A percentile compares a stretch with the other conserved stretches of the same genome.
Evolutionary conservation across 2,888 invertebrate species (phyloP).

Genomic region (Agrilus cyanescens): DNA sequence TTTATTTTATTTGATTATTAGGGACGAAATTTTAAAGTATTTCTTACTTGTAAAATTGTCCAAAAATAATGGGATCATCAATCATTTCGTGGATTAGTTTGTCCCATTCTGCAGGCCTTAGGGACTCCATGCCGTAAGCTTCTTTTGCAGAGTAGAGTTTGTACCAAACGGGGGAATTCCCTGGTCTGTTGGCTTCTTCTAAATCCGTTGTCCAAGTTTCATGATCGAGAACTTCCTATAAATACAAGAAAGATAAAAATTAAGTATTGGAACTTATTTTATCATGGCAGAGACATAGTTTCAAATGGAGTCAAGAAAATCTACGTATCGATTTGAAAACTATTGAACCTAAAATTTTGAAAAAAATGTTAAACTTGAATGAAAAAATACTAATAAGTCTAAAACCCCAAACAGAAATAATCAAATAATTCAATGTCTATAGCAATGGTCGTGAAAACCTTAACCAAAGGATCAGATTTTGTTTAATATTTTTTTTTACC

Average conservation of each 20-base stretch:
- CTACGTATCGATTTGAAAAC: too few relatives aligned
- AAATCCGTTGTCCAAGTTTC: conserved; percentile 93
- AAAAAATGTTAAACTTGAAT: background rate
- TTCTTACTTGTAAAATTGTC: conserved; percentile 73
- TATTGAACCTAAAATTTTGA: too few relatives aligned
- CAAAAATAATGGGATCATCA: conserved; percentile 69
- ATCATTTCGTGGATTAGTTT: conserved; percentile 76
- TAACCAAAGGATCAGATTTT: background rate
- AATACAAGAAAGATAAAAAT: conserved; percentile 13
- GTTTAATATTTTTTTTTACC: conserved; percentile 36
- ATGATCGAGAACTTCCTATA: conserved; percentile 80
- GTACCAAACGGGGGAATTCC: conserved; percentile 76
- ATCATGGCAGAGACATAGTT: too few relatives aligned
- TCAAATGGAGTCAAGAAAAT: too few relatives aligned
- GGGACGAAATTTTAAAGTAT: background rate
- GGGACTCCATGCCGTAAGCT: conserved; percentile 69
- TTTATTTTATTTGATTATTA: background rate
- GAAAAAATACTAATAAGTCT: background rate
- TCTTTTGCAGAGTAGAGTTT: conserved; percentile 74
- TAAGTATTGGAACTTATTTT: conserved; percentile 6
- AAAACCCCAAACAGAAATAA: background rate
- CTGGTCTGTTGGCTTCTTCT: conserved; percentile 72
- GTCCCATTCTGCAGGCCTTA: conserved; percentile 85
- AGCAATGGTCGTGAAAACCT: background rate
- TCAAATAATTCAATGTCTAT: too few relatives aligned